These are phyloP conservation scores for Percopsis omiscomaycus DNA, from an alignment of 2,797 vertebrate genomes.

Conservation along the genomic window DNA sequence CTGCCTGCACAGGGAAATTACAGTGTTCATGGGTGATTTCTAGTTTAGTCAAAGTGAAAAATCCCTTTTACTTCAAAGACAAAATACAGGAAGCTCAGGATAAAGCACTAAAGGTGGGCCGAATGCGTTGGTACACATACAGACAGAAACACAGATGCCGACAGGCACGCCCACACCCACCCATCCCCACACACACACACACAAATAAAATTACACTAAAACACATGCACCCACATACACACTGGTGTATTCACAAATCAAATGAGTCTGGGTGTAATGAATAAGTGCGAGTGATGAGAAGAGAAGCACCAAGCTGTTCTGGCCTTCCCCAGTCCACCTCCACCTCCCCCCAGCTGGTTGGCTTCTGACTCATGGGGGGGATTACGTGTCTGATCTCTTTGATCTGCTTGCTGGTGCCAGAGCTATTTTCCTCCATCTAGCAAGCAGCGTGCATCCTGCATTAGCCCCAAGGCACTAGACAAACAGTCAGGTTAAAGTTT, in stretches of 20 bases:
- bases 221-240: background rate
- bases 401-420: constrained; percentile 66
- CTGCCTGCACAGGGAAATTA: constrained; percentile 65
- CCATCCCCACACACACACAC: constrained; percentile 9
- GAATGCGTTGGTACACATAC: constrained; percentile 31
- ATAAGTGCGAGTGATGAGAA: constrained; percentile 62
- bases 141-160: constrained; percentile 26
- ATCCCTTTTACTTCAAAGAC: constrained; percentile 70
- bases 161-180: background rate
- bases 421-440: constrained; percentile 66
- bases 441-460: constrained; percentile 40
- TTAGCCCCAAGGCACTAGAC: constrained; percentile 51
- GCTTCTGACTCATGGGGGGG: constrained; percentile 75
- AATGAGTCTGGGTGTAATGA: constrained; percentile 29
- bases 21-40: constrained; percentile 62
- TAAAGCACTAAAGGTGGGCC: constrained; percentile 60
- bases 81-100: constrained; percentile 64
- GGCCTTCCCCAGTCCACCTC: constrained; percentile 11
- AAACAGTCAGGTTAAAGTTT: constrained; percentile 46
- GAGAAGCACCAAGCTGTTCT: constrained; percentile 34
- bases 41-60: constrained; percentile 69
- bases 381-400: constrained; percentile 77
- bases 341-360: constrained; percentile 46
- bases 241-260: constrained; percentile 4
- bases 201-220: background rate